Percentiles rank a stretch among this genome's conserved stretches.
phyloP scores from a whole-genome alignment of 2,888 invertebrate species.

The Myopa tessellatipennis region DNA sequence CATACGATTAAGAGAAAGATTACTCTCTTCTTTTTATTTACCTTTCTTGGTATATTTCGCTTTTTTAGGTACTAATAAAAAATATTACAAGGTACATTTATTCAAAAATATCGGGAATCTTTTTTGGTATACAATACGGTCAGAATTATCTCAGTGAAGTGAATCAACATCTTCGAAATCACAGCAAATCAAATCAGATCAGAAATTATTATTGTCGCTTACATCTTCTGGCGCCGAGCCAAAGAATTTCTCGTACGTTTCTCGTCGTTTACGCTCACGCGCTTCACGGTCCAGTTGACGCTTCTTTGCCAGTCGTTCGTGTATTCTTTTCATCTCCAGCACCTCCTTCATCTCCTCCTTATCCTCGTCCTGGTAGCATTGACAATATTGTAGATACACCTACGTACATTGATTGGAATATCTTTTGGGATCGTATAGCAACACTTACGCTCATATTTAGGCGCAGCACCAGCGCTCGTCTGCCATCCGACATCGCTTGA shows the following conservation, averaged over 20 bases:
- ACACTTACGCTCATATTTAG: slow-evolving; percentile 85
- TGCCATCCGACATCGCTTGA: slow-evolving; percentile 91
- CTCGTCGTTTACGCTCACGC: slow-evolving; percentile 56
- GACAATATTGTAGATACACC: not conserved
- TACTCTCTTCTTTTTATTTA: no score
- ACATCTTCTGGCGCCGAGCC: slow-evolving; percentile 49
- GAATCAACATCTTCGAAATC: no score
- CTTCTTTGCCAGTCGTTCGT: slow-evolving; percentile 82
- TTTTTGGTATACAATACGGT: no score
- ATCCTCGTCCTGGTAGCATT: slow-evolving; percentile 80
- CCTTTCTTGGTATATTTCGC: no score
- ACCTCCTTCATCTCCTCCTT: slow-evolving; percentile 95
- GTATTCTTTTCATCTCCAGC: slow-evolving; percentile 88
- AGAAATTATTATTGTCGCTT: no score
- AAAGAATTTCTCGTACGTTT: slow-evolving; percentile 63
- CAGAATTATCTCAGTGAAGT: no score
- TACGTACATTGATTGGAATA: no score
- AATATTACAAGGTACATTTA: no score
- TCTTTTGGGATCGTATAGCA: not conserved
- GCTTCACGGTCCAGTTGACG: slow-evolving; percentile 68
- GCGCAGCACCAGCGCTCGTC: slow-evolving; percentile 85
- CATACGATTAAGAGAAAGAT: no score
- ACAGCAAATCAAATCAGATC: no score
- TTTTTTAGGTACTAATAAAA: no score
- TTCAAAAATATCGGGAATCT: no score